A percentile compares a stretch with the other conserved stretches of the same genome.
Conservation (phyloP, 2,113 vertebrate species). For the Pao palembangensis region DNA sequence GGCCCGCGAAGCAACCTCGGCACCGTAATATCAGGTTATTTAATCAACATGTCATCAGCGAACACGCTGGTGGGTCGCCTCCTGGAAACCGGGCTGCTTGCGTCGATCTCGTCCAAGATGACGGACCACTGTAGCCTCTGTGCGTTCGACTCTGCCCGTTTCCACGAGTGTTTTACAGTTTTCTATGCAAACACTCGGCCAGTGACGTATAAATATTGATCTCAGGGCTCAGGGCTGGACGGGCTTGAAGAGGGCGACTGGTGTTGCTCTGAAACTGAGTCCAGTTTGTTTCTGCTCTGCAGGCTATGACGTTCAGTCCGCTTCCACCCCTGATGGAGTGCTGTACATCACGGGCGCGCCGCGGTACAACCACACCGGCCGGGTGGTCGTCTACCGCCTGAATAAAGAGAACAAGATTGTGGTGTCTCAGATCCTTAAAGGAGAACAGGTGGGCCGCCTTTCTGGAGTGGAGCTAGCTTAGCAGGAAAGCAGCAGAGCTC, state of each 20-base stretch:
- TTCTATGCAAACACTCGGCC: conserved; percentile 36
- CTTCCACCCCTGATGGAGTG: conserved; percentile 72
- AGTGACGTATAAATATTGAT: conserved; percentile 38
- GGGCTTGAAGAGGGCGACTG: too few species aligned
- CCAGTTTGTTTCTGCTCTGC: conserved; percentile 13
- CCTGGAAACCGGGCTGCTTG: conserved; percentile 54
- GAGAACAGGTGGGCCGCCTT: conserved; percentile 83
- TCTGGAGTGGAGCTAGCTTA: background rate
- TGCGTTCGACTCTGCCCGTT: conserved; percentile 1
- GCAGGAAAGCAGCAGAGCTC: background rate
- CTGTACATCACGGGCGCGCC: conserved; percentile 91
- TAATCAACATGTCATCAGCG: conserved; percentile 63
- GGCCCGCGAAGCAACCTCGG: conserved; percentile 30
- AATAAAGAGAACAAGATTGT: conserved; percentile 56
- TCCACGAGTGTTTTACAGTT: conserved; percentile 34
- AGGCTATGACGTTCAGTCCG: conserved; percentile 93
- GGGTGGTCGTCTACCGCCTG: conserved; percentile 86
- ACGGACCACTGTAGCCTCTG: conserved; percentile 3
- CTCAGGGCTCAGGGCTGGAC: conserved; percentile 6
- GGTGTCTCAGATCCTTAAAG: conserved; percentile 82
- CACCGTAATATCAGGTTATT: conserved; percentile 56
- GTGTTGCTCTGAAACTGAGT: background rate
- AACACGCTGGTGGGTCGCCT: conserved; percentile 16
- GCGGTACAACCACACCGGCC: conserved; percentile 92
- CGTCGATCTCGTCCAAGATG: conserved; percentile 8